Percentiles rank a stretch among this genome's conserved stretches.
Conservation (phyloP, 2,888 invertebrate genomes). For the Folsomia manolachei region DNA sequence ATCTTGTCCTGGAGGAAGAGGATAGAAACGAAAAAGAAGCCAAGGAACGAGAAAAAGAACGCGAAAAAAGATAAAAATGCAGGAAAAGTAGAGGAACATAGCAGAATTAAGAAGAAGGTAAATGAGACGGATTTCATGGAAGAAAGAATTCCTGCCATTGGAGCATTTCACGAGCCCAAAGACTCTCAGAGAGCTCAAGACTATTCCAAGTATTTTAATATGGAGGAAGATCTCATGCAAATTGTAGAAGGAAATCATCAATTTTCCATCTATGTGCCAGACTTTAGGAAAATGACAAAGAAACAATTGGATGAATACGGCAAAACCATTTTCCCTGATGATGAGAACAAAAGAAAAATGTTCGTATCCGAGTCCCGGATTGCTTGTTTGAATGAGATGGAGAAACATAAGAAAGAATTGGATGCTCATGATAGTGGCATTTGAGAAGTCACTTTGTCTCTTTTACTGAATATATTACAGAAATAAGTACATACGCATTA, state of each 20-base stretch:
- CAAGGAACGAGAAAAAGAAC: conserved; percentile 29
- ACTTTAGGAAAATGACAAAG: conserved; percentile 47
- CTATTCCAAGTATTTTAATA: conserved; percentile 30
- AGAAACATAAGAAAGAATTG: conserved; percentile 37
- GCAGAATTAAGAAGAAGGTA: conserved; percentile 17
- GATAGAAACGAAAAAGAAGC: conserved; percentile 26
- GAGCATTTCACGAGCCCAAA: conserved; percentile 33
- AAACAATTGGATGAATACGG: conserved; percentile 49
- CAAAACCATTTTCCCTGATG: conserved; percentile 41
- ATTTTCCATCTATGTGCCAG: conserved; percentile 41
- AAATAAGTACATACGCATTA: no score
- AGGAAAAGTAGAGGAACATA: conserved; percentile 3
- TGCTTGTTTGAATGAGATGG: conserved; percentile 43
- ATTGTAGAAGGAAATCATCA: conserved; percentile 48
- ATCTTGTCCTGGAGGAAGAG: conserved; percentile 40
- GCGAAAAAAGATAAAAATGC: conserved; percentile 30
- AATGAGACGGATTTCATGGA: conserved; percentile 9
- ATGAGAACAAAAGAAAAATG: conserved; percentile 44
- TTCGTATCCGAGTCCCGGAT: conserved; percentile 45
- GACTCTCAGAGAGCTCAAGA: conserved; percentile 46
- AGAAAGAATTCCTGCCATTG: conserved; percentile 32
- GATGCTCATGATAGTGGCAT: conserved; percentile 23
- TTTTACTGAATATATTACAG: no score
- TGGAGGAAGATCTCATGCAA: conserved; percentile 42
- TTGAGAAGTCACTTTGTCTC: not conserved